These are phyloP conservation scores for Lithobius niger DNA, from an alignment of 1,140 invertebrate species.

Conservation along the genomic window DNA sequence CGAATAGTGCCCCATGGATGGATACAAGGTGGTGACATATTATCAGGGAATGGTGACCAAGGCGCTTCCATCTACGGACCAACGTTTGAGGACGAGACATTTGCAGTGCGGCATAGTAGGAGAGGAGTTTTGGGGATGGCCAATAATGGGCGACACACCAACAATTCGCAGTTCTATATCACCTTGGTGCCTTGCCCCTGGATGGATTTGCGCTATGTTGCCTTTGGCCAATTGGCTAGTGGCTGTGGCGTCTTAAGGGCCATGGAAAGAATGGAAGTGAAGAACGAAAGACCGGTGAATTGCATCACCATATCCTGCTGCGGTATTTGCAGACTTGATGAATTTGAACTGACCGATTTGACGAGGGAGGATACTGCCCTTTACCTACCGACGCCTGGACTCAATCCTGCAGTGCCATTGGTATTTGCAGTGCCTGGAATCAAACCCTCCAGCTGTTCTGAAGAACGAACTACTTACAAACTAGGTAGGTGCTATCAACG, in stretches of 20 bases:
- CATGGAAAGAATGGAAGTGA: not conserved
- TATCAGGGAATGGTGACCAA: not conserved
- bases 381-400: too few species aligned
- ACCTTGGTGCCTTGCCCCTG: not conserved
- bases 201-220: not conserved
- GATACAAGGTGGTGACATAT: constrained; percentile 4
- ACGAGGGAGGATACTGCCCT: not conserved
- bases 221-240: not conserved
- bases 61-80: not conserved
- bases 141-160: not conserved
- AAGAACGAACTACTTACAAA: too few species aligned
- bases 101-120: not conserved
- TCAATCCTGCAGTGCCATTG: too few species aligned
- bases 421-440: too few species aligned
- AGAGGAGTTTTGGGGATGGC: constrained; percentile 4
- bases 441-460: too few species aligned
- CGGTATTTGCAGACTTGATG: not conserved
- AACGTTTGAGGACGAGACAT: not conserved
- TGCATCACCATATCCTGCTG: not conserved
- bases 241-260: not conserved
- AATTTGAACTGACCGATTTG: not conserved
- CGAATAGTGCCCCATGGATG: not conserved
- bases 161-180: constrained; percentile 3
- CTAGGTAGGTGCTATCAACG: too few species aligned
- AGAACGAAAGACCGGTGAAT: not conserved